Evolutionary conservation across 1,140 invertebrate genomes (phyloP).

Genomic region (Drosophila sechellia): DNA sequence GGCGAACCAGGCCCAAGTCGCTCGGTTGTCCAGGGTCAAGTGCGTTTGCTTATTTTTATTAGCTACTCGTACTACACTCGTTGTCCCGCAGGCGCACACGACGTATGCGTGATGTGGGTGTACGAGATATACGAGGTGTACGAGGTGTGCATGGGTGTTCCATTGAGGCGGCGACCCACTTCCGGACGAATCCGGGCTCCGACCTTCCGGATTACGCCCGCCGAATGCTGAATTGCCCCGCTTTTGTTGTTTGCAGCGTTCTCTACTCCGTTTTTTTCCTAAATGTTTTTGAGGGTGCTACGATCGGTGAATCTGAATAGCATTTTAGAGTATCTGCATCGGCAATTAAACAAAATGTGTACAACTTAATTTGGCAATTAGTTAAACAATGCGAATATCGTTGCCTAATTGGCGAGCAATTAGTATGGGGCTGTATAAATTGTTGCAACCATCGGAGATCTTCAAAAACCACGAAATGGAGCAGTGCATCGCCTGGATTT

Average conservation of each 20-base stretch:
- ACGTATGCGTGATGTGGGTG: slow-evolving; percentile 48
- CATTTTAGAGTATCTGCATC: slow-evolving; percentile 10
- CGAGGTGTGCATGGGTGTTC: slow-evolving; percentile 10
- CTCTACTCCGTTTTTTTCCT: slow-evolving; percentile 1
- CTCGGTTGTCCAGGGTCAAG: slow-evolving; percentile 35
- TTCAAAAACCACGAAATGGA: slow-evolving; percentile 7
- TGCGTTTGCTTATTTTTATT: slow-evolving; percentile 33
- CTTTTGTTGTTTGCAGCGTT: neutral
- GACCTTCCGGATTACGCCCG: slow-evolving; percentile 37
- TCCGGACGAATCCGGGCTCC: slow-evolving; percentile 30
- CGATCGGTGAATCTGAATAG: slow-evolving; percentile 28
- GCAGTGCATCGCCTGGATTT: neutral
- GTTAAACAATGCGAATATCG: slow-evolving; percentile 35
- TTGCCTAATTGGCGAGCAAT: slow-evolving; percentile 52
- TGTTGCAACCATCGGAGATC: slow-evolving; percentile 5
- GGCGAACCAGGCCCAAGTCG: slow-evolving; percentile 7
- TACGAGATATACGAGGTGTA: slow-evolving; percentile 3
- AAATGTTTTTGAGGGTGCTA: slow-evolving; percentile 5
- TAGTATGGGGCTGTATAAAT: slow-evolving; percentile 37
- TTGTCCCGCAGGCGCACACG: slow-evolving; percentile 63
- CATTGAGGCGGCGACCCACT: slow-evolving; percentile 44
- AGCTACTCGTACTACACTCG: neutral
- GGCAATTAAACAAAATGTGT: slow-evolving; percentile 44
- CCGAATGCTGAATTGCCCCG: slow-evolving; percentile 25
- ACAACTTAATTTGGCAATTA: slow-evolving; percentile 55